A percentile compares a stretch with the other conserved stretches of the same genome.
Conservation (phyloP, 2,888 invertebrate species). For the Alitta virens region DNA sequence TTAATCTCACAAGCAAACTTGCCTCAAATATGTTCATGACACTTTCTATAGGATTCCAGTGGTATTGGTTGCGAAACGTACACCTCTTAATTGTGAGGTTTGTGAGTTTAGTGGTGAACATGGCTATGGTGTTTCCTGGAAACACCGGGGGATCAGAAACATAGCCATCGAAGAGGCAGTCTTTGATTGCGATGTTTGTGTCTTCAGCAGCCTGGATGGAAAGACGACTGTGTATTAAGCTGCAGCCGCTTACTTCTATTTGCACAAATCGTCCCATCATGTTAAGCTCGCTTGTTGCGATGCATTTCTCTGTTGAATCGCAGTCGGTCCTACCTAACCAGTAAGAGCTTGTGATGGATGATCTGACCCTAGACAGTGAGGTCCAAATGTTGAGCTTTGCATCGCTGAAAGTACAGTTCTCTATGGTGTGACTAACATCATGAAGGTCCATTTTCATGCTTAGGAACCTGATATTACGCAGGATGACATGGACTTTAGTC, state of each 20-base stretch:
- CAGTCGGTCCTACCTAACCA: constrained; percentile 13
- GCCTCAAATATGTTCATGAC: constrained; percentile 30
- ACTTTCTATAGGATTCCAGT: constrained; percentile 23
- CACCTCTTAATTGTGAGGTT: constrained; percentile 16
- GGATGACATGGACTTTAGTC: background rate
- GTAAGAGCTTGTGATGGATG: background rate
- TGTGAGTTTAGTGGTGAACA: constrained; percentile 10
- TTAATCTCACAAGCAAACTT: constrained; percentile 22
- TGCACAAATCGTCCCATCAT: constrained; percentile 1
- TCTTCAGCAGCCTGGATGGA: constrained; percentile 2
- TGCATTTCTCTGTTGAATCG: constrained; percentile 3
- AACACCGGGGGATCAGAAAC: constrained; percentile 2
- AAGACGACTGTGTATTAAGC: constrained; percentile 13
- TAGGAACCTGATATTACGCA: background rate
- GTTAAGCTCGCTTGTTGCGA: constrained; percentile 11
- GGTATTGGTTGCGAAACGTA: constrained; percentile 21
- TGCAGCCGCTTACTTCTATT: constrained; percentile 2
- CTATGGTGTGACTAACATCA: constrained; percentile 2
- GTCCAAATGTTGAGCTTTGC: constrained; percentile 8
- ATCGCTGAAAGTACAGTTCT: constrained; percentile 4
- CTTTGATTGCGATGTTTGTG: constrained; percentile 6
- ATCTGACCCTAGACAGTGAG: background rate
- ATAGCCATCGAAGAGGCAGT: constrained; percentile 6
- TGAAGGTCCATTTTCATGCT: constrained; percentile 4
- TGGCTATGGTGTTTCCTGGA: constrained; percentile 21